A percentile compares a stretch with the other conserved stretches of the same genome.
Evolutionary conservation across 2,797 vertebrate species (phyloP).

Genomic region (Taeniopygia guttata): DNA sequence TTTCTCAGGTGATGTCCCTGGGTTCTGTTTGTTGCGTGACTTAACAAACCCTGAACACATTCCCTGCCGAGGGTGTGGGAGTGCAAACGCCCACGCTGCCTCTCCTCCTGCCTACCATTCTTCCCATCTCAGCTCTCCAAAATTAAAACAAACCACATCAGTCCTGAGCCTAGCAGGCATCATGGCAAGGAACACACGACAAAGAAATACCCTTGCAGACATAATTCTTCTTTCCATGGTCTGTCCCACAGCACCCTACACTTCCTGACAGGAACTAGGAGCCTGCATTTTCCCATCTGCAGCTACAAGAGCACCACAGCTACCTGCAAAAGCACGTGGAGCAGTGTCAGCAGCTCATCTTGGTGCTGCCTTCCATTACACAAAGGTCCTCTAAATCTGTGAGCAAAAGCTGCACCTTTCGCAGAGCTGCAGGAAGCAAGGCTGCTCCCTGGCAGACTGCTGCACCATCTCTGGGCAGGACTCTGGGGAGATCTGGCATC

Average conservation of each 20-base stretch:
- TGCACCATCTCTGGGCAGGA: background rate
- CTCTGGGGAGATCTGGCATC: background rate
- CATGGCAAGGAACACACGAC: background rate
- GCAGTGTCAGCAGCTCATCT: background rate
- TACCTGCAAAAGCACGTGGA: background rate
- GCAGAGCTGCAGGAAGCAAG: background rate
- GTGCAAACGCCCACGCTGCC: background rate
- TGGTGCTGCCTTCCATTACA: background rate
- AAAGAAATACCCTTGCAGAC: background rate
- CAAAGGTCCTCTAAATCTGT: background rate
- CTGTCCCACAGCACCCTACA: background rate
- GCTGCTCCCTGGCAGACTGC: background rate
- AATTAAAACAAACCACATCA: constrained; percentile 42
- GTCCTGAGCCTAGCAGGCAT: background rate
- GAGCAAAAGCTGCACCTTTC: background rate
- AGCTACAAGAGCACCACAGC: background rate
- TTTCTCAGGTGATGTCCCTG: background rate
- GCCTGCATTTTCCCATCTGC: background rate
- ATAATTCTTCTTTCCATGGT: background rate
- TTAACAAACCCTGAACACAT: background rate
- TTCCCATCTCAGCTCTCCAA: background rate
- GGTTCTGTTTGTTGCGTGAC: background rate
- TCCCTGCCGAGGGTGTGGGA: background rate
- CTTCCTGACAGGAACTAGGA: background rate
- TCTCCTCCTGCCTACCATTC: background rate